phyloP scores from a whole-genome alignment of 2,888 invertebrate species.

The Hermaeophaga mercurialis region DNA sequence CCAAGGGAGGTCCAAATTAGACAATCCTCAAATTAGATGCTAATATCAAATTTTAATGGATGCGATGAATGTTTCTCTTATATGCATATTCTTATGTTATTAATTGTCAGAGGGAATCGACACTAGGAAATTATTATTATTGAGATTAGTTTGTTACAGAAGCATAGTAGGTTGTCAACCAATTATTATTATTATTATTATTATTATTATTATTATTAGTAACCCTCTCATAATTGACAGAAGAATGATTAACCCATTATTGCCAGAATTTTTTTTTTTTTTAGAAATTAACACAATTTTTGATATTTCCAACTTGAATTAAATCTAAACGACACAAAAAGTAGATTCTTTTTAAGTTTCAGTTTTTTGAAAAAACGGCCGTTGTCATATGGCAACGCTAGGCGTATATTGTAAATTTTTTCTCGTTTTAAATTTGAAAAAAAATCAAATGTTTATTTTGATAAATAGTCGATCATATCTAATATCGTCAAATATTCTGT shows the following conservation, averaged over 20 bases:
- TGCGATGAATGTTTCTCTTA: too few relatives aligned
- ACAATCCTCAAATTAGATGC: too few relatives aligned
- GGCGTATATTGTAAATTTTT: background rate
- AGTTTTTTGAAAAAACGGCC: background rate
- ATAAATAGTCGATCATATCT: background rate
- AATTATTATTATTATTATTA: too few relatives aligned
- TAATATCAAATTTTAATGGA: too few relatives aligned
- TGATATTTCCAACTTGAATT: background rate
- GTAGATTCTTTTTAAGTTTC: background rate
- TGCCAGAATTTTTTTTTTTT: background rate
- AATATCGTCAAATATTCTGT: background rate
- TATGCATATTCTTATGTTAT: too few relatives aligned
- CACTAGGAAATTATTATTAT: too few relatives aligned
- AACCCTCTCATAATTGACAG: too few relatives aligned
- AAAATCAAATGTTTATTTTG: background rate
- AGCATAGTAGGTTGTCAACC: too few relatives aligned
- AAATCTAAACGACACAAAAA: constrained; percentile 2
- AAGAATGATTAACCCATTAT: background rate
- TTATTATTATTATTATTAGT: too few relatives aligned
- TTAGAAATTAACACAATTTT: background rate
- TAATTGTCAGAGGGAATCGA: too few relatives aligned
- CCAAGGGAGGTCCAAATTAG: too few relatives aligned
- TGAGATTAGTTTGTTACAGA: too few relatives aligned
- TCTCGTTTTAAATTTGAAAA: background rate
- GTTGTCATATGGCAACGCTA: background rate